Evolutionary conservation across 1,140 invertebrate species (phyloP).

Genomic region (roundworm (Caenorhabditis elegans)): WBcel235 BX284604.4:12795001-12795500

Average conservation of each 20-base stretch:
- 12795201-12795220: conserved; percentile 29
- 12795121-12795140: conserved; percentile 34
- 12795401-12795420: too few species aligned
- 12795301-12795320: too few species aligned
- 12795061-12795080: conserved; percentile 23
- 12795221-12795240: conserved; percentile 21
- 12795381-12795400: too few species aligned
- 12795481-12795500: too few species aligned
- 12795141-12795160: conserved; percentile 30
- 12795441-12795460: too few species aligned
- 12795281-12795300: too few species aligned
- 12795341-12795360: too few species aligned
- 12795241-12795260: too few species aligned
- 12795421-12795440: too few species aligned
- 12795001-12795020: conserved; percentile 22
- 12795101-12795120: background rate
- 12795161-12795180: conserved; percentile 37
- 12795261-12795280: too few species aligned
- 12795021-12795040: conserved; percentile 22
- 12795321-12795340: too few species aligned
- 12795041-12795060: conserved; percentile 44
- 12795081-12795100: background rate
- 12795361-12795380: too few species aligned
- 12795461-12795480: background rate
- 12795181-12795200: conserved; percentile 33